Percentiles rank a stretch among this genome's conserved stretches.
Conservation (phyloP, 2,797 vertebrate species). For the Aselliscus stoliczkanus region DNA sequence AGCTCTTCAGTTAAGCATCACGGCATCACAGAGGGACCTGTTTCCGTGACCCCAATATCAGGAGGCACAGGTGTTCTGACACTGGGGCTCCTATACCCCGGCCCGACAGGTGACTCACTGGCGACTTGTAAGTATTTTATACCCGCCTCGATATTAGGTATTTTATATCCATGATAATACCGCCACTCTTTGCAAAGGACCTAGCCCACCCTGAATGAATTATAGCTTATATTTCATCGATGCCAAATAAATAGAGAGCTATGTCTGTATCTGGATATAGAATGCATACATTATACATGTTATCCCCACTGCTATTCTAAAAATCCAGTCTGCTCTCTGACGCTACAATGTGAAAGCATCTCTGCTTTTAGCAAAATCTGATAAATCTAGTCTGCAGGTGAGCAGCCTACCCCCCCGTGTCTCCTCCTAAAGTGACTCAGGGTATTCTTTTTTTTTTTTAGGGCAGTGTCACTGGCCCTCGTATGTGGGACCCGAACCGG, state of each 20-base stretch:
- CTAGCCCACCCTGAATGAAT: neutral
- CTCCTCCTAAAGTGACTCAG: neutral
- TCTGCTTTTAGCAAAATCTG: neutral
- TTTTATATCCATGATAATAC: neutral
- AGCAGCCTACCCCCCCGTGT: neutral
- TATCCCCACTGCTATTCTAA: neutral
- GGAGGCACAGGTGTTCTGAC: neutral
- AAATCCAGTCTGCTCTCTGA: neutral
- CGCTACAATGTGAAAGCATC: neutral
- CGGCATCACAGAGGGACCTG: neutral
- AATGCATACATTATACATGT: neutral
- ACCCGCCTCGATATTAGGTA: neutral
- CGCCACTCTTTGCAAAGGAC: neutral
- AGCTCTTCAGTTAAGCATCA: neutral
- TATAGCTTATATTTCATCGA: neutral
- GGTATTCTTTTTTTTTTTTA: neutral
- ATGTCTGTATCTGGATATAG: neutral
- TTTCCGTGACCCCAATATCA: too few relatives aligned
- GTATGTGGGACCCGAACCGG: too few relatives aligned
- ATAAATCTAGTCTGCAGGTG: neutral
- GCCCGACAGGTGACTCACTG: fast-evolving
- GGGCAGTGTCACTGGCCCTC: too few relatives aligned
- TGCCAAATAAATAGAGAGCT: neutral
- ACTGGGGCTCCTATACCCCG: neutral
- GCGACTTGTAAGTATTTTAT: neutral